Evolutionary conservation across 2,797 vertebrate species (phyloP), one percentile per base, ranked within the genome.

Genomic region (Hoplostethus mediterraneus): DNA sequence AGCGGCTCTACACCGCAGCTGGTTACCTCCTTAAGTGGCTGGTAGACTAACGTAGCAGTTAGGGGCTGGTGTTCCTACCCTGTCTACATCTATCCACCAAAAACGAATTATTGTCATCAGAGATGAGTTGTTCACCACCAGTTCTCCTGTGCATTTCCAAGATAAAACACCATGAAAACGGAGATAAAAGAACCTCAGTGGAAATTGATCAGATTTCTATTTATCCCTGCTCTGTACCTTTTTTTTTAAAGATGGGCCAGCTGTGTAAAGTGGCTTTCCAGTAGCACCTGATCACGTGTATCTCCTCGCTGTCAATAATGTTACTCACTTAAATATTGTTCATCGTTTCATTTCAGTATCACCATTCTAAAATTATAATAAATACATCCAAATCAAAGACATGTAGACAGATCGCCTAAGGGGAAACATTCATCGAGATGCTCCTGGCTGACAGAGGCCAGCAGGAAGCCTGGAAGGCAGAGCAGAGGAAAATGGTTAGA

Each of bases 351-450:
- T 73, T 21, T 71, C 74, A 69, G 28, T 73, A 17, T 65, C 67
- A 71, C 71, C 58, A 2, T 83, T 72, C 63, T 78, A 80, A 87
- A 65, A 45, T 45, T 73, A 77, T 13, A 87, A 83, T 85, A 81
- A 89, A 87, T 86, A 89, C 86, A 89, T 90, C 84, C 80, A 84
- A 40, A 72, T 63, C 55, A 75, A 53, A 75, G 75, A 70, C 64
- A 78, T 38, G 2, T 28, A 44, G 16, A 57, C 25, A 47, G 42
- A 53, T 30, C 48, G 85, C 82, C 80, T 55, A 79, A 67, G 78
- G 67, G 73, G 28, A 28, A 77, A 90, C 88, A 89, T 92, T 89
- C 84, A 87, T 66, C 56, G 74, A 90, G 81, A 55, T 42, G 75
- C 75, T 84, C 78, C 71, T 16, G 28, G 81, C 82, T 6, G 73